These are phyloP conservation scores for Teleogryllus oceanicus DNA, from an alignment of 2,888 invertebrate species.

Conservation along the genomic window DNA sequence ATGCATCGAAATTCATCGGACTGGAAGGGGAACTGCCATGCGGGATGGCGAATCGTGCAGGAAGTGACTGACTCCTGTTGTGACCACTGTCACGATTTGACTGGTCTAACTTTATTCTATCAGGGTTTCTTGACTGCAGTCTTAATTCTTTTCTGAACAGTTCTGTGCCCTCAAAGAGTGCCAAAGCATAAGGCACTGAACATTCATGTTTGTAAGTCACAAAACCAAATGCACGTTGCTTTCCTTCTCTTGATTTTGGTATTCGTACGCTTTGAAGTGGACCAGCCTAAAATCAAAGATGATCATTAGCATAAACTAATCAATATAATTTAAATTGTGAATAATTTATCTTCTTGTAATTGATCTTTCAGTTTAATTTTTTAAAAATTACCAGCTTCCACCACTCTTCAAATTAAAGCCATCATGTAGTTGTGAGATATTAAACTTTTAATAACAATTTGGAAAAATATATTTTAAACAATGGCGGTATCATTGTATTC, in stretches of 20 bases:
- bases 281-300: constrained; percentile 59
- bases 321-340: not conserved
- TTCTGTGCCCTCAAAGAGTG: constrained; percentile 66
- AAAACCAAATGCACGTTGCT: constrained; percentile 70
- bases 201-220: constrained; percentile 70
- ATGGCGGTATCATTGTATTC: too few relatives aligned
- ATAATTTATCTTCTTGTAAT: not conserved
- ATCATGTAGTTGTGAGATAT: too few relatives aligned
- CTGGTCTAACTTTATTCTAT: not conserved
- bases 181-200: constrained; percentile 73
- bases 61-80: constrained; percentile 4
- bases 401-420: too few relatives aligned
- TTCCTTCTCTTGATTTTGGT: constrained; percentile 70
- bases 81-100: not conserved
- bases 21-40: not conserved
- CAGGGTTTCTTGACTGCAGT: constrained; percentile 48
- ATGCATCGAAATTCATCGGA: constrained; percentile 26
- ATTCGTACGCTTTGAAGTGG: constrained; percentile 74
- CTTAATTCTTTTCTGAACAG: constrained; percentile 61
- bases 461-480: too few relatives aligned
- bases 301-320: constrained; percentile 23
- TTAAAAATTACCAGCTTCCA: not conserved
- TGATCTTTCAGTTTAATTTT: not conserved
- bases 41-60: not conserved
- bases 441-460: too few relatives aligned